Percentiles rank a stretch among this genome's conserved stretches.
Evolutionary conservation across 2,113 vertebrate species (phyloP).

Genomic region (Caranx melampygus): DNA sequence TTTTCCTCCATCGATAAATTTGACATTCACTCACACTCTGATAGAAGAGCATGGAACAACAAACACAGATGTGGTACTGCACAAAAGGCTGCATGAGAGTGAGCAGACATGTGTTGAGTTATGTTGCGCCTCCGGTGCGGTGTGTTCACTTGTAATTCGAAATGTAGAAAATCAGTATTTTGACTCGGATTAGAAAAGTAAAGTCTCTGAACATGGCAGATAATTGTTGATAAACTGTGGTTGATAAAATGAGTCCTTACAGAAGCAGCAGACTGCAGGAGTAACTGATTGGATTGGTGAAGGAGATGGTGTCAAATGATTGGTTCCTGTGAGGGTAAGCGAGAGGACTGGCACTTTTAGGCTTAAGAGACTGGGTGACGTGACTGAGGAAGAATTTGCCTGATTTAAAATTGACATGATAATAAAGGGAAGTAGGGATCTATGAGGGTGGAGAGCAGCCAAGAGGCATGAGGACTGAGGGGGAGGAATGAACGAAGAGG

Average conservation of each 20-base stretch:
- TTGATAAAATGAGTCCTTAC: neutral
- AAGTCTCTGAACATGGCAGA: neutral
- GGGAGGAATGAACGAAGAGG: constrained; percentile 6
- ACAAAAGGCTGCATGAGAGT: neutral
- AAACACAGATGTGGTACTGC: neutral
- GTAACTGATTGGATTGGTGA: constrained; percentile 23
- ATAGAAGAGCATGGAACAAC: neutral
- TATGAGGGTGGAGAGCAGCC: constrained; percentile 26
- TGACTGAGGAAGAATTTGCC: constrained; percentile 30
- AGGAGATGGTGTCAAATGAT: constrained; percentile 12
- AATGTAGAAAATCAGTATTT: neutral
- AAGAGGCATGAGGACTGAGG: constrained; percentile 6
- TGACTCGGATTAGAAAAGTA: neutral
- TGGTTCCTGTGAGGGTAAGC: constrained; percentile 16
- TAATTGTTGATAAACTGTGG: neutral
- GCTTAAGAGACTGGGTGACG: constrained; percentile 29
- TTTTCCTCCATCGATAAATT: neutral
- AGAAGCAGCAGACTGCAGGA: neutral
- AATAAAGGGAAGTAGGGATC: constrained; percentile 27
- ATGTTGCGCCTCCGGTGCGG: neutral
- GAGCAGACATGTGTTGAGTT: neutral
- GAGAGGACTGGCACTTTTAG: constrained; percentile 24
- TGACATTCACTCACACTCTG: neutral
- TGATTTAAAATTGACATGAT: constrained; percentile 36
- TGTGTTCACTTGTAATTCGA: neutral